Evolutionary conservation across 2,113 vertebrate species (phyloP), one percentile per base, ranked within the genome.

Genomic region (Saccopteryx bilineata): DNA sequence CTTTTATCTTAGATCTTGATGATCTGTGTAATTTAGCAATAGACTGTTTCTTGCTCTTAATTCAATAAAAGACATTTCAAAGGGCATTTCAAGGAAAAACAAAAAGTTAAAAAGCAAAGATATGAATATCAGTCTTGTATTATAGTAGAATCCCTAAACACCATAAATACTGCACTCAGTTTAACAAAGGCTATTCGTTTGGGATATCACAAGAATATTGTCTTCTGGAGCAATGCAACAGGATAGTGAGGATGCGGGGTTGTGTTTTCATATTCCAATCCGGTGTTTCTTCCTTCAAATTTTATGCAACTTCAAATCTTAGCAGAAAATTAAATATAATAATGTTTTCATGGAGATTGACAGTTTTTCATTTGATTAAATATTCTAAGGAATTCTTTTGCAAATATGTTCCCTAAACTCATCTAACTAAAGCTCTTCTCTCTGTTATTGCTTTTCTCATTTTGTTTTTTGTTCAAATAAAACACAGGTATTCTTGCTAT

Each of bases 241-340:
- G n/a, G 10, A 7, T 21, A 58, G 4, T 15, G 80, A 52, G 5
- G 2, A 46, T 69, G 7, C 66, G 4, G 0, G 1, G 15, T 12
- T 88, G 13, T 68, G 21, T 48, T 50, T 68, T 91, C n/a, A 48
- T 48, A 21, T 17, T 68, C n/a, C 78, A 85, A 74, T 69, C 60
- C 48, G 31, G 1, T 65, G 26, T 4, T 85, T 0, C 12, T 86
- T 63, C 11, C 23, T 9, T 46, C 33, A 63, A 50, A 65, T 21
- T 79, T 54, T 78, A 72, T 24, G 14, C 31, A 69, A 50, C 48
- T 91, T 79, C 7, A 93, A 95, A 60, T 50, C 56, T 39, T 39
- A 85, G 50, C 31, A 71, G 26, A 54, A 7, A 94, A 83, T 84
- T 61, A 85, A 90, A 23, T 79, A 54, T 46, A 31, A 81, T 60